Base-by-base conservation (phyloP, 2,113 vertebrate genomes). In the Larimichthys crocea region DNA sequence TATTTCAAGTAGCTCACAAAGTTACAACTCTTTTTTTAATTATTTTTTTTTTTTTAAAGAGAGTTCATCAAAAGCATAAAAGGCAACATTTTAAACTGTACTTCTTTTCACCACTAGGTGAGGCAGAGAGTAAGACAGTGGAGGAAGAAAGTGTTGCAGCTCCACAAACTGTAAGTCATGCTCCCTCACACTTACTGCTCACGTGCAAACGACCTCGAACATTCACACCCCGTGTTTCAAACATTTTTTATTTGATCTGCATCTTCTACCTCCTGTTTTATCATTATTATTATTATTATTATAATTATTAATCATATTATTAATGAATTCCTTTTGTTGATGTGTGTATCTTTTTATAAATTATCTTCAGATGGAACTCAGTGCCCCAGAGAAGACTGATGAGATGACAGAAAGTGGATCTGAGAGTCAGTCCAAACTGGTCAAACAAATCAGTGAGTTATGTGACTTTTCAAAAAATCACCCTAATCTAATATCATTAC, bases 361-460 rank as follows among this genome's bases (percentile, higher is more conserved):
- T 69, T 6, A 40, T 76, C 9, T 74, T 78, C 65, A 93, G 92
- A 48, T 74, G 56, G 87, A 92, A 57, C 24, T 19, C 15, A 0
- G 15, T 9, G 15, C 42, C 60, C 35, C 69, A 29, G 83, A 78
- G 74, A 29, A 42, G 44, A 53, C 16, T 0, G 88, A 83, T 40
- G 57, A 85, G 22, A 52, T 42, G 9, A 40, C 16, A 78, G 80
- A 65, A 22, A n/a, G 62, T 46, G 82, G 85, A 65, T 31, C 53
- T 0, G 80, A 86, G 1, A 72, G 74, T 52, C 84, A 20, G 20
- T n/a, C 82, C n/a, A 79, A 82, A 83, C 76, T 91, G 9, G 55
- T 85, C 65, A 88, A 93, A 83, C 91, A 93, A 82, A 74, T 80
- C 70, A 92, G 94, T 95, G 83, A 82, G 94, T 95, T 44, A 14